phyloP scores from a whole-genome alignment of 2,888 invertebrate genomes.

The Torymus tubicola region DNA sequence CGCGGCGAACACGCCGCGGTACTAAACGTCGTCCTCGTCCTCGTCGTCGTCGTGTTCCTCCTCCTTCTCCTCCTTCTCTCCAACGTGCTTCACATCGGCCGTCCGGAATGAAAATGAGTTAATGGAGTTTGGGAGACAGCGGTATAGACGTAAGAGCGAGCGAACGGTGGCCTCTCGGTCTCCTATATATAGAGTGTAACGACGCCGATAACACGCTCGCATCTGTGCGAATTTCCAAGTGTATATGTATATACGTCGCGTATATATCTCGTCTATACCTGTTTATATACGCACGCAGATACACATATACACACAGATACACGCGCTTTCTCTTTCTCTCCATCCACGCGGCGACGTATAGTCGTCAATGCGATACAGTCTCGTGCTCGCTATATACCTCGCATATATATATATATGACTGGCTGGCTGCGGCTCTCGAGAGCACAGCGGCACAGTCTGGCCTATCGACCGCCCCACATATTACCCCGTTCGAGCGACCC shows the following conservation, averaged over 20 bases:
- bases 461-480: slow-evolving; percentile 58
- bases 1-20: background rate
- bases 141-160: no score
- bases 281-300: background rate
- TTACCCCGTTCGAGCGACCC: slow-evolving; percentile 22
- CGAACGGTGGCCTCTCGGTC: no score
- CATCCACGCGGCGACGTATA: slow-evolving; percentile 26
- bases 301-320: background rate
- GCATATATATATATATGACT: no score
- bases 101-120: slow-evolving; percentile 61
- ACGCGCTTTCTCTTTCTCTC: slow-evolving; percentile 23
- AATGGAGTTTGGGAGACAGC: slow-evolving; percentile 65
- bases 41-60: no score
- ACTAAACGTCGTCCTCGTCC: background rate
- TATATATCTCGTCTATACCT: background rate
- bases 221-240: background rate
- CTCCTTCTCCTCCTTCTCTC: no score
- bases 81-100: slow-evolving; percentile 7
- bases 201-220: slow-evolving; percentile 34
- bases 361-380: slow-evolving; percentile 38
- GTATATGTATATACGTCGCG: background rate
- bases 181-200: slow-evolving; percentile 7
- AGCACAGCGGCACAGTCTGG: slow-evolving; percentile 21
- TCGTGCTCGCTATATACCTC: background rate
- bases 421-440: background rate